A percentile compares a stretch with the other conserved stretches of the same genome.
Evolutionary conservation across 2,888 invertebrate genomes (phyloP).

Genomic region (Drosophila imparisetae): DNA sequence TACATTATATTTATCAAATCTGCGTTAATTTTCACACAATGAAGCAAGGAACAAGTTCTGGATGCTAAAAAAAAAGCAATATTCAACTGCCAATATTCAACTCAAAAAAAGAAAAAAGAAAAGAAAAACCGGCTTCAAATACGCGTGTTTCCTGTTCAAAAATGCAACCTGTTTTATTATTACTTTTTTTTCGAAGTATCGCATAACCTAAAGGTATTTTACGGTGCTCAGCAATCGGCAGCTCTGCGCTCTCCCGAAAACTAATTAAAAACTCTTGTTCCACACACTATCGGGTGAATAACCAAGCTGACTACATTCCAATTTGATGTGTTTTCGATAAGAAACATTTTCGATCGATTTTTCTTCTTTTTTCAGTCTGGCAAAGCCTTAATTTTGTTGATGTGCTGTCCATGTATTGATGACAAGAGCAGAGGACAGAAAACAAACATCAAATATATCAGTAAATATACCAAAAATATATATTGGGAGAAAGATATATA

Average conservation of each 20-base stretch:
- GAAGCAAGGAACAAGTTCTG: slow-evolving; percentile 54
- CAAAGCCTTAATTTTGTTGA: slow-evolving; percentile 58
- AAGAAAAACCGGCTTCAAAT: slow-evolving; percentile 66
- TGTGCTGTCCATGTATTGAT: slow-evolving; percentile 63
- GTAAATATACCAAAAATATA: not conserved
- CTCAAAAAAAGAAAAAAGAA: slow-evolving; percentile 38
- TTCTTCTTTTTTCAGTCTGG: not conserved
- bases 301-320: slow-evolving; percentile 61
- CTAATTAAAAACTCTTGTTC: slow-evolving; percentile 71
- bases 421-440: slow-evolving; percentile 36
- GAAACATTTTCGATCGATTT: not conserved
- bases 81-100: slow-evolving; percentile 51
- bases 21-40: slow-evolving; percentile 54
- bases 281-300: slow-evolving; percentile 27
- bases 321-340: slow-evolving; percentile 46
- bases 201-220: slow-evolving; percentile 56
- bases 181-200: slow-evolving; percentile 34
- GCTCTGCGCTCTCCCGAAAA: slow-evolving; percentile 26
- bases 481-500: slow-evolving; percentile 3
- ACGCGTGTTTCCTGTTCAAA: slow-evolving; percentile 65
- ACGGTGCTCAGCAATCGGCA: slow-evolving; percentile 21
- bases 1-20: slow-evolving; percentile 52
- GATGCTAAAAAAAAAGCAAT: slow-evolving; percentile 14
- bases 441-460: slow-evolving; percentile 26
- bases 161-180: slow-evolving; percentile 60